Base-by-base conservation (phyloP, 2,888 invertebrate genomes). In the Sphaerophoria taeniata region DNA sequence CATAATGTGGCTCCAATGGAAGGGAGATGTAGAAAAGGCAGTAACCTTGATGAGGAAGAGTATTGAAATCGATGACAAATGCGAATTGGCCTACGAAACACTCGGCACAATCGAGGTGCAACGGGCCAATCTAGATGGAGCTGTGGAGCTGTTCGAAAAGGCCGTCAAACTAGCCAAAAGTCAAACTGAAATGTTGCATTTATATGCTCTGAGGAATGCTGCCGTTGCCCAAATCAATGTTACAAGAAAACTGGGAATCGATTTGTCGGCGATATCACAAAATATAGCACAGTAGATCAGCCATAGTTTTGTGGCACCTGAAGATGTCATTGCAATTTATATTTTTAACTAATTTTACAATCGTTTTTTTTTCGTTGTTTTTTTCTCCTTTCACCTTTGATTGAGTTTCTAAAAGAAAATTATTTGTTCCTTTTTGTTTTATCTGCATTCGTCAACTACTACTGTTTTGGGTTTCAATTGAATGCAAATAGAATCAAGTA, bases 71-170 rank as follows among this genome's bases (percentile, higher is more conserved):
- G 99, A 99, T 93, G 95, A 96, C 67, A 97, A 96, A 91, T 98
- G 98, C 93, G 97, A 97, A 92, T 96, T 98, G 93, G 98, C 97
- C 7, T 98, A 97, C 92, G 99, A 99, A 93, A 98, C 98, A 56
- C 93, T 98, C 84, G 98, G 97, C 88, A 97, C 98, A 34, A 96
- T 99, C 87, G 98, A 98, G 94, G 97, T 98, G 87, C 98, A 98
- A 93, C 90, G 92, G 94, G 96, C 97, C 95, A 93, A 98, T 91
- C 93, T 98, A 87, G 93, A 95, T 77, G 93, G 95, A 88, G 98
- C 98, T 3, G 94, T 98, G 87, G 95, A 95, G 88, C 93, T 97
- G 76, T 98, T 98, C 91, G 96, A 98, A 89, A 97, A 96, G 91
- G 98, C 98, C 45, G 95, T 99, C 87, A 94, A 94, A 74, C 93